Evolutionary conservation across 2,113 vertebrate species (phyloP), one percentile per base, ranked within the genome.

Genomic region (Hassar affinis): DNA sequence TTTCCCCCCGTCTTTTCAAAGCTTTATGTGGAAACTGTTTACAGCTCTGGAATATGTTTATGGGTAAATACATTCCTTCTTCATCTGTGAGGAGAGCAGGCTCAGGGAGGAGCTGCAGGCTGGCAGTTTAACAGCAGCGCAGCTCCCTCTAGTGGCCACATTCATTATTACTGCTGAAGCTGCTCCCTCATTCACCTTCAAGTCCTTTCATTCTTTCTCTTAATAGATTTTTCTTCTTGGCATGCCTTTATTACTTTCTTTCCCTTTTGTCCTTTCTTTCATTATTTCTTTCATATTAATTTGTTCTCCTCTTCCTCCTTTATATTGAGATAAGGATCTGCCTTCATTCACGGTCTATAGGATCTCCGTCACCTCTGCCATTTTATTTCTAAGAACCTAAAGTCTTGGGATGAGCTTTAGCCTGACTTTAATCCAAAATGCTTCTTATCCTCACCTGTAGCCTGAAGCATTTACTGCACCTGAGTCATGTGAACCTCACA

Each of bases 101-200:
- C n/a, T 14, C 51, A 10, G 4, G 17, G 68, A 78, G 33, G 62
- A 84, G 69, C n/a, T 54, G 27, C 25, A 20, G 42, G 22, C 3
- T 56, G 49, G 51, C 4, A 25, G 0, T 11, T 33, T 57, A 18
- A 71, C 20, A 62, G 45, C n/a, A 56, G 11, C 25, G 33, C 54
- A 56, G 38, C 84, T 18, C 87, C 81, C 79, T 84, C 88, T 87
- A 38, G 84, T 80, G 88, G 51, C 57, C 54, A 14, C 17, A 75
- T n/a, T 33, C 49, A 82, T 42, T 49, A 79, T 47, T 72, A 47
- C 69, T 27, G 69, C 25, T 47, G 17, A 47, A n/a, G n/a, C 10
- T 27, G n/a, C 57, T 25, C 18, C 18, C 20, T 9, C 22, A 6
- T 59, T n/a, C 56, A 15, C 9, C 2, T 57, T 57, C 25, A 59